A percentile compares a stretch with the other conserved stretches of the same genome.
Conservation (phyloP, 2,888 invertebrate genomes). For the Schizaphis graminum region DNA sequence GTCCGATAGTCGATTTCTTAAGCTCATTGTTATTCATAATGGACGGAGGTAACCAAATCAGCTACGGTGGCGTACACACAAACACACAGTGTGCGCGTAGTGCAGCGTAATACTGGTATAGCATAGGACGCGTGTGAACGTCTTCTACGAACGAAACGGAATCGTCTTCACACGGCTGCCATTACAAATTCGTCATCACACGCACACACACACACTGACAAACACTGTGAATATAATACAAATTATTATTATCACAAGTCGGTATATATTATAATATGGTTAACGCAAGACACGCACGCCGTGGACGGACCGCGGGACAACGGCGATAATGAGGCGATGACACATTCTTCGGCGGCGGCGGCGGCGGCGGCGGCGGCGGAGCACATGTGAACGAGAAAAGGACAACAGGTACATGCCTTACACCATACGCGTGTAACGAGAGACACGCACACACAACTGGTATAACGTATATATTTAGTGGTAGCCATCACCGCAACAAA, state of each 20-base stretch:
- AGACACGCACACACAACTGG: background rate
- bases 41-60: slow-evolving; percentile 54
- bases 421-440: slow-evolving; percentile 17
- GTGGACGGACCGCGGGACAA: background rate
- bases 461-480: background rate
- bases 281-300: too few species aligned
- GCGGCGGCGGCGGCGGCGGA: too few species aligned
- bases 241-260: slow-evolving; percentile 13
- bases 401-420: slow-evolving; percentile 34
- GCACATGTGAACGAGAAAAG: background rate
- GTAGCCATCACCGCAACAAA: slow-evolving; percentile 25
- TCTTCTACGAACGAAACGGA: slow-evolving; percentile 2
- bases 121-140: slow-evolving; percentile 60
- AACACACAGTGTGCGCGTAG: background rate
- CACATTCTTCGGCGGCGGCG: slow-evolving; percentile 50
- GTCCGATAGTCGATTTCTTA: slow-evolving; percentile 41
- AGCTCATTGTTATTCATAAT: slow-evolving; percentile 62
- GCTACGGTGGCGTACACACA: slow-evolving; percentile 53
- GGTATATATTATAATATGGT: background rate
- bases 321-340: background rate
- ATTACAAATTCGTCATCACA: slow-evolving; percentile 63
- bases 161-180: slow-evolving; percentile 53
- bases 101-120: background rate
- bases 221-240: slow-evolving; percentile 24
- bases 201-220: background rate